Percentiles rank a stretch among this genome's conserved stretches.
Conservation (phyloP, 2,797 vertebrate species). For the Microctenopoma lineatum region DNA sequence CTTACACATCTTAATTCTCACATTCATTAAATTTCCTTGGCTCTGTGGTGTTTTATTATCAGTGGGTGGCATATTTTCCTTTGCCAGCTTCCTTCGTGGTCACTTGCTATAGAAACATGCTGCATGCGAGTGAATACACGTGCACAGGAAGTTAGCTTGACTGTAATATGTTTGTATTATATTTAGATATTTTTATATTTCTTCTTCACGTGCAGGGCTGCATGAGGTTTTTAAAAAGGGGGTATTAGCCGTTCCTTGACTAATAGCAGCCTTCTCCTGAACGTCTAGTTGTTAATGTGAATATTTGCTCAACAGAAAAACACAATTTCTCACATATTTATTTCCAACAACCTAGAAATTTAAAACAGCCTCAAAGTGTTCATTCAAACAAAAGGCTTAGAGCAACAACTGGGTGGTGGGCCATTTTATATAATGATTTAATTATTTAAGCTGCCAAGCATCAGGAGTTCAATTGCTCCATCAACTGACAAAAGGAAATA, state of each 20-base stretch:
- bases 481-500: slow-evolving; percentile 6
- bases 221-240: too few species aligned
- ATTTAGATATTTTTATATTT: too few species aligned
- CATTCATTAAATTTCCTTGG: not conserved
- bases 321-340: slow-evolving; percentile 16
- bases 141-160: too few species aligned
- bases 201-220: too few species aligned
- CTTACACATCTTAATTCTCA: not conserved
- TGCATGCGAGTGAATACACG: too few species aligned
- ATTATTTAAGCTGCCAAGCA: not conserved
- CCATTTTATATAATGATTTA: slow-evolving; percentile 10
- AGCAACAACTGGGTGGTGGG: slow-evolving; percentile 24
- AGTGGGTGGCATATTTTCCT: not conserved
- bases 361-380: slow-evolving; percentile 16
- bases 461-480: slow-evolving; percentile 11
- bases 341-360: slow-evolving; percentile 26
- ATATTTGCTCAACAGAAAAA: slow-evolving; percentile 1
- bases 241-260: too few species aligned
- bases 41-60: not conserved
- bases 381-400: slow-evolving; percentile 13
- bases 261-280: too few species aligned
- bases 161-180: too few species aligned
- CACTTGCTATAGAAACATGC: not conserved
- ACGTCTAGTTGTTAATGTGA: not conserved
- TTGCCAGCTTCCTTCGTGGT: not conserved